These are phyloP conservation scores for Porites evermanni DNA, from an alignment of 92 coral and sea anemone genomes.

Conservation along the genomic window DNA sequence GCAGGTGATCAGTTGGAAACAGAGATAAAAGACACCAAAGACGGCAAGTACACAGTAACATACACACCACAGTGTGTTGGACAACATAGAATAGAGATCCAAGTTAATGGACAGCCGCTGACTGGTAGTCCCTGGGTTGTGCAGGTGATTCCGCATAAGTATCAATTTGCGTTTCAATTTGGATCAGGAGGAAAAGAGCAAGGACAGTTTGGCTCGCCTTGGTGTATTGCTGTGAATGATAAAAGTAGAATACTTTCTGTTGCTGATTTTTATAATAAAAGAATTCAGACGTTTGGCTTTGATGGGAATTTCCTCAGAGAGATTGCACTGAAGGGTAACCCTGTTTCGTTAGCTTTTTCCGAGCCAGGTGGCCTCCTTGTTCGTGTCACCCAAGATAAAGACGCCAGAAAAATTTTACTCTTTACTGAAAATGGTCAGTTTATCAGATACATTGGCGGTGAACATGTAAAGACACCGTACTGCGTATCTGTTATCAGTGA, in stretches of 20 bases:
- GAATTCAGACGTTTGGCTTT: slow-evolving; percentile 5
- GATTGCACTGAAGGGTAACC: neutral
- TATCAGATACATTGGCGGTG: slow-evolving; percentile 35
- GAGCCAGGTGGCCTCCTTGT: neutral
- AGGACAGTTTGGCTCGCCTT: neutral
- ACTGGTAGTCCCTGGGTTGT: no score
- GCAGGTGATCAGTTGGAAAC: no score
- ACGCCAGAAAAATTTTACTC: no score
- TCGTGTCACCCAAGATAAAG: no score
- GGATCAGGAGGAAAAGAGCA: slow-evolving; percentile 1
- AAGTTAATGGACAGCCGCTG: no score
- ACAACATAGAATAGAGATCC: no score
- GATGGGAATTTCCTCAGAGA: slow-evolving; percentile 10
- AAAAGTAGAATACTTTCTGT: slow-evolving; percentile 15
- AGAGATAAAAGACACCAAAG: no score
- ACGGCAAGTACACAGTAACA: no score
- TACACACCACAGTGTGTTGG: no score
- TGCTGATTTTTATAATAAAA: neutral
- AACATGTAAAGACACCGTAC: neutral
- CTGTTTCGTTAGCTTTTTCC: neutral
- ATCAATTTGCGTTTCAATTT: neutral
- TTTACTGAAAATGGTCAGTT: slow-evolving; percentile 29
- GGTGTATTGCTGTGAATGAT: neutral
- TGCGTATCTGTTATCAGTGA: neutral
- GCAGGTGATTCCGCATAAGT: no score